Conservation (phyloP, 2,797 vertebrate species). For the Crenichthys baileyi region DNA sequence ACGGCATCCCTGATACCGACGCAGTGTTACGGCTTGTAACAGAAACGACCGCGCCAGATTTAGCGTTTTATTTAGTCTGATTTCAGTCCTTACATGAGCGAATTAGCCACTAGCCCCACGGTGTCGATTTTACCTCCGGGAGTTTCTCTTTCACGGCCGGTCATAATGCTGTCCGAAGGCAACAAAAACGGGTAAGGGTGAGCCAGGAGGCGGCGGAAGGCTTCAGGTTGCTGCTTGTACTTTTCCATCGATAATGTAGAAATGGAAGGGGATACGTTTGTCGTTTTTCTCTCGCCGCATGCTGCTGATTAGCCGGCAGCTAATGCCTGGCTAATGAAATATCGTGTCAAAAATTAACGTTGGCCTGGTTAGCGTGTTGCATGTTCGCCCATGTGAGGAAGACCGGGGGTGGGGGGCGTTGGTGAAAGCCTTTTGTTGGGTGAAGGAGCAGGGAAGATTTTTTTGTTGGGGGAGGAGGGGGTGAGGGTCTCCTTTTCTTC, state of each 20-base stretch:
- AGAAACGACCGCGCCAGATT: conserved; percentile 43
- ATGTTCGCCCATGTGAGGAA: conserved; percentile 71
- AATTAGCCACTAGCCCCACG: conserved; percentile 28
- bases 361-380: conserved; percentile 59
- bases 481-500: conserved; percentile 30
- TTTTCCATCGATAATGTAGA: conserved; percentile 23
- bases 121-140: conserved; percentile 38
- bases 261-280: not conserved
- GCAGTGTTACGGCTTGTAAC: conserved; percentile 73
- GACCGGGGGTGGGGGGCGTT: conserved; percentile 66
- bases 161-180: conserved; percentile 90
- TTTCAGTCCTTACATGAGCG: conserved; percentile 47
- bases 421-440: conserved; percentile 70
- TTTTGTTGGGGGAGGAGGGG: conserved; percentile 10
- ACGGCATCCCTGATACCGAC: conserved; percentile 81
- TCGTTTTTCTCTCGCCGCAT: conserved; percentile 8
- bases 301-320: conserved; percentile 16
- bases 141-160: conserved; percentile 63
- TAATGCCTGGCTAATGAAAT: conserved; percentile 21
- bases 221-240: conserved; percentile 51
- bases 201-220: conserved; percentile 64
- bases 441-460: conserved; percentile 35
- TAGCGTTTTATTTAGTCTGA: conserved; percentile 24
- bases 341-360: conserved; percentile 52
- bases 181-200: conserved; percentile 93